These are phyloP conservation scores for Brachionus rotundiformis DNA, from an alignment of 1,140 invertebrate species.

Conservation along the genomic window DNA sequence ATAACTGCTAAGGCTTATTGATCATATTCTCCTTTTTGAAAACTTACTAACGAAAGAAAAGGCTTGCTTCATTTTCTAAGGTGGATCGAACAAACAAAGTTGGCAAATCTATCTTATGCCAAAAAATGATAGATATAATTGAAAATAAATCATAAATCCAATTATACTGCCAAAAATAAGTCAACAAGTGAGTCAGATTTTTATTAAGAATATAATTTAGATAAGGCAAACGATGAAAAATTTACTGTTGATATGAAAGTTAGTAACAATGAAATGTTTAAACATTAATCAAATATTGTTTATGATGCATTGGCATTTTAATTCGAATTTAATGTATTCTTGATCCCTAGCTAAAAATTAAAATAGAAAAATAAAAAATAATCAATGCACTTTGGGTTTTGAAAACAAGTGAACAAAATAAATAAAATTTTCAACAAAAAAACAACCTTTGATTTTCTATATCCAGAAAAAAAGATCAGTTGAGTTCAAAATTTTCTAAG, in stretches of 20 bases:
- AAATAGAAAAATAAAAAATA: too few relatives aligned
- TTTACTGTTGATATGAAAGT: constrained; percentile 5
- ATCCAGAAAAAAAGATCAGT: background rate
- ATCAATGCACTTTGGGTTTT: too few relatives aligned
- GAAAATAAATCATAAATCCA: background rate
- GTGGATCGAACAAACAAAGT: too few relatives aligned
- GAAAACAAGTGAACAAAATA: background rate
- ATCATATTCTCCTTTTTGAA: too few relatives aligned
- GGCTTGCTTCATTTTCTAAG: too few relatives aligned
- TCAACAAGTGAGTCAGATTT: background rate
- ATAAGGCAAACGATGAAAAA: constrained; percentile 23
- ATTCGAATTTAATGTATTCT: constrained; percentile 31
- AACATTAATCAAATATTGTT: background rate
- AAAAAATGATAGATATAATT: background rate
- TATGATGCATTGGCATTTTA: background rate
- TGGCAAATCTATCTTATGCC: background rate
- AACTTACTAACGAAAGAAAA: too few relatives aligned
- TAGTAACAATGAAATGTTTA: background rate
- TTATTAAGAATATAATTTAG: background rate
- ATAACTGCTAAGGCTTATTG: too few relatives aligned
- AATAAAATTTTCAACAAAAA: background rate
- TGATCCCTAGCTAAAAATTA: background rate
- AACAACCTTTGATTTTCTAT: background rate
- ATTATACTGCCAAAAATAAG: background rate
- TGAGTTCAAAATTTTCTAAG: constrained; percentile 11